Conservation (phyloP, 2,113 vertebrate species). For the Rhinoderma darwinii region DNA sequence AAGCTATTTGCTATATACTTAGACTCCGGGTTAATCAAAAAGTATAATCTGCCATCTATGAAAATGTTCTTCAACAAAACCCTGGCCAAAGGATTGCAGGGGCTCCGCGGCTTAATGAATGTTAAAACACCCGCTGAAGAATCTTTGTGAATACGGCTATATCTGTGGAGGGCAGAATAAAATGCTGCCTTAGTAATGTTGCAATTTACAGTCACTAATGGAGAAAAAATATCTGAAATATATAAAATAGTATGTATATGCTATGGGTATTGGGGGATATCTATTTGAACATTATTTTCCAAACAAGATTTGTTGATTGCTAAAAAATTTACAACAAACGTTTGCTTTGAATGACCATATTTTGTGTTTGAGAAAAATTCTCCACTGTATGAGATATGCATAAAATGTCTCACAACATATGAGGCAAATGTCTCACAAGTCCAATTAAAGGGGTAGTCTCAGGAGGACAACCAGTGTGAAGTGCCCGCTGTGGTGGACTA, state of each 20-base stretch:
- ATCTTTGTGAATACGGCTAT: neutral
- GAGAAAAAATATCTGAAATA: neutral
- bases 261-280: no score
- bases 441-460: neutral
- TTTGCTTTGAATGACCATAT: no score
- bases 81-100: slow-evolving; percentile 28
- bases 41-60: slow-evolving; percentile 55
- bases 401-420: no score
- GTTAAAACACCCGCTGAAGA: slow-evolving; percentile 1
- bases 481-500: no score
- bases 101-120: slow-evolving; percentile 11
- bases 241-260: neutral
- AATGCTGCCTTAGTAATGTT: neutral
- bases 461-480: neutral
- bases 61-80: slow-evolving; percentile 43
- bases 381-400: no score
- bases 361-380: no score
- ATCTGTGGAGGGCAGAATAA: neutral
- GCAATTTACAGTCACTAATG: neutral
- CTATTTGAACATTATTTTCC: neutral
- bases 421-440: neutral
- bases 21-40: slow-evolving; percentile 61
- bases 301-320: neutral
- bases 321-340: no score
- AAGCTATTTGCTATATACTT: slow-evolving; percentile 56